Base-by-base conservation (phyloP, 2,888 invertebrate genomes). In the Leistus spinibarbis region DNA sequence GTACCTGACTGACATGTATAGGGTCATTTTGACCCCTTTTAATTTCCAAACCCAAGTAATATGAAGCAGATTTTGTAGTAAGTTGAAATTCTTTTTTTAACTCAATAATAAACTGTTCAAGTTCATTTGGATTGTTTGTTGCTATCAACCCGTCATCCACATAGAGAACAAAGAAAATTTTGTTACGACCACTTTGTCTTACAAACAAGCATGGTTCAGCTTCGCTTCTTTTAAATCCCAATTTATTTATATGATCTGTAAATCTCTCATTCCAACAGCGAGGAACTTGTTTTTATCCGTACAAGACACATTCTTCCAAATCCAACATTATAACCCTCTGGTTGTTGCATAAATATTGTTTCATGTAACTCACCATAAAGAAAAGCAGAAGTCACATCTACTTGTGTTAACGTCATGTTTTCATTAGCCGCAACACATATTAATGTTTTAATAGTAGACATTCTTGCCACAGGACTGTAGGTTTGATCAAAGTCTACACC, bases 211-310 rank as follows among this genome's bases (percentile, higher is more conserved):
- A 84, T 13, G 81, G 79, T 72, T 84, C 82, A 23, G 79, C 79
- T 23, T 77, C 63, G 60, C 79, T 81, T 16, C 78, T 76, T 54
- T 79, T 76, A 23, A 83, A 79, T 27, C 80, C 77, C 53, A 78
- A 77, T 60, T 77, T 80, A 2, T 77, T 68, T 5, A 83, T 66
- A 72, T 81, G 81, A 60, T 80, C 79, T 62, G 78, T 76, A 73
- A 84, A 80, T 19, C 78, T 76, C 20, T 78, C 72, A 76, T 83
- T 82, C 82, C 83, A 84, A 54, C 80, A 80, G 64, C 84, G 72
- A 7, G 83, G 80, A 13, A 82, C 80, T 77, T 84, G 83, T 69
- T 83, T 84, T 1, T 84, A 78, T 7, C 84, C 84, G 78, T 85
- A 85, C 23, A 54, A 79, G 78, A 75, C 83, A 84, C 2, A 83